Base-by-base conservation (phyloP, 2,797 vertebrate species). In the Enteromius radiatus region DNA sequence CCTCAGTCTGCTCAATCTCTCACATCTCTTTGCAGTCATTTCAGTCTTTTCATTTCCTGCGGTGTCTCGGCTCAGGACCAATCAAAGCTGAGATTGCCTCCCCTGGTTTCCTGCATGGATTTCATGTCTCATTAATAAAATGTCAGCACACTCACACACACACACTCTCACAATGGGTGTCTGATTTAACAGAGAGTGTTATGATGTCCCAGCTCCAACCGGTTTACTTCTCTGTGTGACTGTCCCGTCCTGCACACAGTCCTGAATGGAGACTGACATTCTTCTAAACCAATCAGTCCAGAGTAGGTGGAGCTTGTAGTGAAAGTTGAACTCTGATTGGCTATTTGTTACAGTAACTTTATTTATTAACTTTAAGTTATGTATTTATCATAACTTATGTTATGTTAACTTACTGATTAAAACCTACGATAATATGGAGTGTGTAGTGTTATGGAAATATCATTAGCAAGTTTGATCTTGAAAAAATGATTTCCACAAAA, bases 171-270 rank as follows among this genome's bases (percentile, higher is more conserved):
- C 80, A 56, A n/a, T 21, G 61, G 59, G 10, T 17, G 3, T 78
- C 26, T 52, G 54, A 83, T 84, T 85, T 77, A 85, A 81, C 74
- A 21, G 70, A 28, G 70, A 33, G 2, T 17, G 71, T 23, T 54
- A 38, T 80, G 61, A 84, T 70, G 80, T 70, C 86, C 61, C 61
- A 49, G 67, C 84, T 88, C 52, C 84, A 67, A 78, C 64, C 33
- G 77, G 54, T 28, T 80, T 41, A 28, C 47, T 56, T 41, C 64
- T 79, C 47, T 21, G 33, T 59, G 73, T 75, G 52, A 56, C 21
- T 77, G 45, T n/a, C 21, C 15, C 49, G 31, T 49, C 31, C 43
- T 9, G 41, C 64, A 4, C n/a, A 33, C 3, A 2, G 4, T 52
- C 31, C 64, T 69, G 15, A 54, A 5, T 31, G 10, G 17, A 64